Conservation (phyloP, 1,140 invertebrate species). For the Nasonia vitripennis region DNA sequence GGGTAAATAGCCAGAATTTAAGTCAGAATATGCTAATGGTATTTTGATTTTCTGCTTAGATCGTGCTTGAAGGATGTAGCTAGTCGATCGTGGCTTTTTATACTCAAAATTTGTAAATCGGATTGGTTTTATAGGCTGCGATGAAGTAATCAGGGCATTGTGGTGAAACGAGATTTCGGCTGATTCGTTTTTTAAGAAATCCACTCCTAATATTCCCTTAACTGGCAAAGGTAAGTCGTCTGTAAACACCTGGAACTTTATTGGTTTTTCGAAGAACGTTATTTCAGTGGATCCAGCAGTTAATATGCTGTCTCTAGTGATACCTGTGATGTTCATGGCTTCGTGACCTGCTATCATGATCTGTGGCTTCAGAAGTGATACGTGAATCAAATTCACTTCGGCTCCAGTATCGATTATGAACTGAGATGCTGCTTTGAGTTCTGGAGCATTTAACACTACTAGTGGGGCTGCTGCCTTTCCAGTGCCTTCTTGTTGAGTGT, state of each 20-base stretch:
- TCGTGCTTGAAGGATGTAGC: too few relatives aligned
- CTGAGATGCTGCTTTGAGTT: background rate
- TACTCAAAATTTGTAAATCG: background rate
- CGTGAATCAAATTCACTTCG: too few relatives aligned
- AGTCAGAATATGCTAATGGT: too few relatives aligned
- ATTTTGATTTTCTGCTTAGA: too few relatives aligned
- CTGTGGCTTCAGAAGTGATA: too few relatives aligned
- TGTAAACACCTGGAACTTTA: background rate
- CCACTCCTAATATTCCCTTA: background rate
- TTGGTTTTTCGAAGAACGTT: background rate
- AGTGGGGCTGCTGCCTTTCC: too few relatives aligned
- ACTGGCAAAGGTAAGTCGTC: background rate
- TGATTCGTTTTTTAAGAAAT: background rate
- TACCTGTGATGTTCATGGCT: constrained; percentile 25
- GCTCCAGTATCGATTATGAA: background rate
- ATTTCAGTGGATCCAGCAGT: constrained; percentile 23
- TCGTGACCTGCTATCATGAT: background rate
- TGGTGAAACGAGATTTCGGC: background rate
- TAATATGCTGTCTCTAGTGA: background rate
- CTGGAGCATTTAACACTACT: too few relatives aligned
- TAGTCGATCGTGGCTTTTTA: background rate
- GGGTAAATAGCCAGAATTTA: background rate
- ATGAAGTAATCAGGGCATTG: background rate
- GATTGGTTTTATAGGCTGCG: background rate
- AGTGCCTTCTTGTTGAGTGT: too few relatives aligned